Evolutionary conservation across 2,113 vertebrate species (phyloP).

Genomic region (Entomyzon cyanotis): DNA sequence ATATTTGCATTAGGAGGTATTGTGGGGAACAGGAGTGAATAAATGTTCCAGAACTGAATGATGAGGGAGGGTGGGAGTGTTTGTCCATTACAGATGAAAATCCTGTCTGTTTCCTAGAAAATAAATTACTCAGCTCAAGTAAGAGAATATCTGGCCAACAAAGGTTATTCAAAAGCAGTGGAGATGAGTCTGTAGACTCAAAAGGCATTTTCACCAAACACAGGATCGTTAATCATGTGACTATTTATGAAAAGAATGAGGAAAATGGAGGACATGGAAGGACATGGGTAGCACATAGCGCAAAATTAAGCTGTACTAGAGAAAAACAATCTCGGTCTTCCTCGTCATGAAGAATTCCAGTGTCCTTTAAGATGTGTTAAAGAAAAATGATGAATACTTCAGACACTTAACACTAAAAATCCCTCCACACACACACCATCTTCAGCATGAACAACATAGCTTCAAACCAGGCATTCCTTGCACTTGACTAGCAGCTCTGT

Average conservation of each 20-base stretch:
- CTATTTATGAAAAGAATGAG: background rate
- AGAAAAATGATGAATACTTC: background rate
- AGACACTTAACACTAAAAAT: background rate
- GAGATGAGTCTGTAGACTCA: background rate
- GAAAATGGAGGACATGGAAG: background rate
- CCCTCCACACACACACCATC: accelerated
- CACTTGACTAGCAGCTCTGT: background rate
- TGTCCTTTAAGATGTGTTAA: background rate
- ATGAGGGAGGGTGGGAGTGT: background rate
- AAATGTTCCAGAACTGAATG: background rate
- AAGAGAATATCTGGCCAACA: background rate
- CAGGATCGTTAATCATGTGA: background rate
- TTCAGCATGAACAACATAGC: background rate
- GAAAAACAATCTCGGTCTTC: background rate
- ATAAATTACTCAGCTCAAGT: background rate
- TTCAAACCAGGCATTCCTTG: background rate
- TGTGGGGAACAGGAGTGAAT: background rate
- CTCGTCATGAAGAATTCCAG: background rate
- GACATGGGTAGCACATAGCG: background rate
- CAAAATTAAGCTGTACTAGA: background rate
- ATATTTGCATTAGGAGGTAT: background rate
- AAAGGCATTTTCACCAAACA: background rate
- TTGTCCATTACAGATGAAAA: background rate
- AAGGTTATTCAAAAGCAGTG: background rate
- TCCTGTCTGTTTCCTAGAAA: background rate